Percentiles rank a stretch among this genome's conserved stretches.
Evolutionary conservation across 2,888 invertebrate genomes (phyloP).

Genomic region (Pheosia tremula): DNA sequence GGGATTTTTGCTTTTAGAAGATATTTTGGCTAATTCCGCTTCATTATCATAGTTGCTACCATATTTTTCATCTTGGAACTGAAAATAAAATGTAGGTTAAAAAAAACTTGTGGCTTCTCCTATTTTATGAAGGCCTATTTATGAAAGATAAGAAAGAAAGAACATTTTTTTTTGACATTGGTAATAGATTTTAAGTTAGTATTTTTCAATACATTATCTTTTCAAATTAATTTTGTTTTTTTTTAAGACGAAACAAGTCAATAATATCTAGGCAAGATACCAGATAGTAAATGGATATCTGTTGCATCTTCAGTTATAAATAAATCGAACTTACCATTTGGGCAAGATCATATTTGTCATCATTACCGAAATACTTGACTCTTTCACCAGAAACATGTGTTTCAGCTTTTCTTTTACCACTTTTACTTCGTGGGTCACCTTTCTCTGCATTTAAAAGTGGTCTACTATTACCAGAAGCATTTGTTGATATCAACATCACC

Average conservation of each 20-base stretch:
- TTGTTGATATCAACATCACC: slow-evolving; percentile 88
- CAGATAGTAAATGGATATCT: too few relatives aligned
- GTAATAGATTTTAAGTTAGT: too few relatives aligned
- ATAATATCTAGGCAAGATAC: too few relatives aligned
- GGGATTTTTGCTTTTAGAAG: slow-evolving; percentile 86
- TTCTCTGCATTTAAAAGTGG: slow-evolving; percentile 82
- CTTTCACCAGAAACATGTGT: slow-evolving; percentile 91
- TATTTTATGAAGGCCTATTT: too few relatives aligned
- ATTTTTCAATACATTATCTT: too few relatives aligned
- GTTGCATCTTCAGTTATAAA: too few relatives aligned
- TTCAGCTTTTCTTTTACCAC: slow-evolving; percentile 84
- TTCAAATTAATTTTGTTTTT: too few relatives aligned
- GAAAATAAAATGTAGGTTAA: slow-evolving; percentile 42
- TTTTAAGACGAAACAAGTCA: too few relatives aligned
- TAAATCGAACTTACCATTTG: slow-evolving; percentile 86
- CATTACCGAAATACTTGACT: slow-evolving; percentile 94
- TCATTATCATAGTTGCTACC: slow-evolving; percentile 92
- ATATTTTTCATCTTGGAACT: slow-evolving; percentile 93
- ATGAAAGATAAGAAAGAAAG: too few relatives aligned
- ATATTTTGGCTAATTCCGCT: slow-evolving; percentile 90
- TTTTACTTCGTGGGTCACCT: slow-evolving; percentile 72
- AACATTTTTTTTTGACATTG: too few relatives aligned
- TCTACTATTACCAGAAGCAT: slow-evolving; percentile 87
- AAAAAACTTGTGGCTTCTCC: too few relatives aligned
- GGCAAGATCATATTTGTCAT: slow-evolving; percentile 93